Evolutionary conservation across 30 jellyfish, hydroid and myxozoan genomes (phyloP).

Genomic region (Aurelia aurita complex sp. Pacific): DNA sequence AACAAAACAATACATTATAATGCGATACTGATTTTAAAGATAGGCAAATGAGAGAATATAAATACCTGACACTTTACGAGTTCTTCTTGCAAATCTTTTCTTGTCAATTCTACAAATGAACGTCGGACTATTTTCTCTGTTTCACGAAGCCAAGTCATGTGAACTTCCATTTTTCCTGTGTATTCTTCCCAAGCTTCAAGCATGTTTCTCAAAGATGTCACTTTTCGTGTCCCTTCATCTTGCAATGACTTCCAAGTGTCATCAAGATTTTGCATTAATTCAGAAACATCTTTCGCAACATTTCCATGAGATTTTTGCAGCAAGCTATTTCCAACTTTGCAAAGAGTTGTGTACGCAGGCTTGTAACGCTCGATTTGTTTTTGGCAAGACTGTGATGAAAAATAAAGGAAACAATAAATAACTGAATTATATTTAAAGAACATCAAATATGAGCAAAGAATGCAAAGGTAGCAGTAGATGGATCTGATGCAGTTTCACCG

Average conservation of each 20-base stretch:
- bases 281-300: slow-evolving; percentile 19
- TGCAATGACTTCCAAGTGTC: slow-evolving; percentile 43
- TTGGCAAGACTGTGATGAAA: slow-evolving; percentile 43
- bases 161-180: slow-evolving; percentile 83
- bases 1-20: not conserved
- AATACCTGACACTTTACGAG: slow-evolving; percentile 74
- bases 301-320: slow-evolving; percentile 17
- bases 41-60: not conserved
- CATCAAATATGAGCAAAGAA: too few species aligned
- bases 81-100: slow-evolving; percentile 50
- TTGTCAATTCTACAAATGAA: slow-evolving; percentile 64
- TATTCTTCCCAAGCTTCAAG: slow-evolving; percentile 89
- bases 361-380: slow-evolving; percentile 33
- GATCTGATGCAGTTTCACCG: too few species aligned
- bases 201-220: slow-evolving; percentile 35
- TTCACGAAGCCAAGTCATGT: slow-evolving; percentile 88
- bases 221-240: slow-evolving; percentile 30
- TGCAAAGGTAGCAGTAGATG: too few species aligned
- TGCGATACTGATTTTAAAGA: not conserved
- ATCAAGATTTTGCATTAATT: slow-evolving; percentile 45
- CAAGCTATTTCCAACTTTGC: slow-evolving; percentile 39
- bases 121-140: slow-evolving; percentile 61
- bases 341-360: slow-evolving; percentile 52
- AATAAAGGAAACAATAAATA: not conserved
- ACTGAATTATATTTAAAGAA: too few species aligned